These are phyloP conservation scores for Drosophila lowei DNA, from an alignment of 1,140 invertebrate species.

Conservation along the genomic window DNA sequence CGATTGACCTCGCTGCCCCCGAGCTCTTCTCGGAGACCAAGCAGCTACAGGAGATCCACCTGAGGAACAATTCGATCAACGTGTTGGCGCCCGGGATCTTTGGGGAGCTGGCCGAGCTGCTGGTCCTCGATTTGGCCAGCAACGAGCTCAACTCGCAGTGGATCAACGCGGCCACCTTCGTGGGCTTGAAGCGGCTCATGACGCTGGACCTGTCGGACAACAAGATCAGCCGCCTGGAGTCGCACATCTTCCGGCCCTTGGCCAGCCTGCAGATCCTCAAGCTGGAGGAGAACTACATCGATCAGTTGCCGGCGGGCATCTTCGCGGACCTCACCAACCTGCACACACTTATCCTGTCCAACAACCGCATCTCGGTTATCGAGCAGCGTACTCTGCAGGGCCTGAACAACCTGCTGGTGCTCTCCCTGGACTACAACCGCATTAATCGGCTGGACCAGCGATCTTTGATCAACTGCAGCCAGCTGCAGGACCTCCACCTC, in stretches of 20 bases:
- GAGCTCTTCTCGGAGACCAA: slow-evolving; percentile 92
- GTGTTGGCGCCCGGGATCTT: slow-evolving; percentile 94
- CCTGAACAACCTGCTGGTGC: slow-evolving; percentile 89
- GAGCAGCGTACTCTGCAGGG: slow-evolving; percentile 91
- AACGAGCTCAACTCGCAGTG: slow-evolving; percentile 94
- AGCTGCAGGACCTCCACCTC: slow-evolving; percentile 93
- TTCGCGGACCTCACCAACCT: slow-evolving; percentile 92
- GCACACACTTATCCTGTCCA: slow-evolving; percentile 92
- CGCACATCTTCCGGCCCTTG: slow-evolving; percentile 91
- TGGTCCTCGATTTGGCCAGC: slow-evolving; percentile 92
- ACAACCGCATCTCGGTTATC: slow-evolving; percentile 91
- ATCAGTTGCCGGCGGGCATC: slow-evolving; percentile 91
- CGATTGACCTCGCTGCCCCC: slow-evolving; percentile 91
- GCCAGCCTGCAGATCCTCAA: slow-evolving; percentile 92
- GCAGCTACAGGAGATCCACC: slow-evolving; percentile 91
- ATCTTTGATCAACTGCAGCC: slow-evolving; percentile 92
- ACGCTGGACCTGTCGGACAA: slow-evolving; percentile 93
- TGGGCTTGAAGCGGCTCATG: slow-evolving; percentile 90
- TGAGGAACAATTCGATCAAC: slow-evolving; percentile 94
- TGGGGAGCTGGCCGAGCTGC: slow-evolving; percentile 90
- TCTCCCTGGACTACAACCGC: slow-evolving; percentile 93
- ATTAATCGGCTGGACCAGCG: slow-evolving; percentile 90
- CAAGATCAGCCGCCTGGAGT: slow-evolving; percentile 90
- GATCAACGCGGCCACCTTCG: slow-evolving; percentile 94
- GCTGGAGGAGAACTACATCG: slow-evolving; percentile 92